Conservation (phyloP, 1,140 invertebrate species). For the Panulirus ornatus region DNA sequence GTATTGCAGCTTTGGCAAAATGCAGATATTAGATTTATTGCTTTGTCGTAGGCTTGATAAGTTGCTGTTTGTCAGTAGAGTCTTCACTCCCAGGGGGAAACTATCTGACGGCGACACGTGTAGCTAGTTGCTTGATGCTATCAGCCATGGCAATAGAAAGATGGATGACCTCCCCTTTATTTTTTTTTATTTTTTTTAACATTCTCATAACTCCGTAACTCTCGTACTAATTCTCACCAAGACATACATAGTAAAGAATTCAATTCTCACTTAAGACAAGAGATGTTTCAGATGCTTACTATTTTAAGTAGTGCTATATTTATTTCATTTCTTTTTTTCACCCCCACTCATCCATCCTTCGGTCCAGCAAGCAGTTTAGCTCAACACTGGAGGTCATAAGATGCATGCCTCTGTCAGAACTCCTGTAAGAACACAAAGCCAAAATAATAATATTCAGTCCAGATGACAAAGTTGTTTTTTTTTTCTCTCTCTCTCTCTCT, state of each 20-base stretch:
- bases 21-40: conserved; percentile 71
- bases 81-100: conserved; percentile 66
- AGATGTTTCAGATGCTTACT: no score
- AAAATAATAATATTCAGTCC: neutral
- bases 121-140: conserved; percentile 52
- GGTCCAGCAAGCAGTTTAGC: neutral
- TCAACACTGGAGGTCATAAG: conserved; percentile 32
- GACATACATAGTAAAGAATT: no score
- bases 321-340: no score
- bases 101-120: conserved; percentile 47
- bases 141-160: conserved; percentile 26
- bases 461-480: neutral
- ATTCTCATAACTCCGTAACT: no score
- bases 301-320: no score
- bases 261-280: no score
- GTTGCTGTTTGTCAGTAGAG: conserved; percentile 68
- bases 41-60: conserved; percentile 71
- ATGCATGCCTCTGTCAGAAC: conserved; percentile 58
- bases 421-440: conserved; percentile 30
- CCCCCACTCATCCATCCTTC: conserved; percentile 53
- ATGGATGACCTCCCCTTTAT: no score
- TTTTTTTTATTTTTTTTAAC: no score
- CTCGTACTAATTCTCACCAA: no score
- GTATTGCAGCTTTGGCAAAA: conserved; percentile 72
- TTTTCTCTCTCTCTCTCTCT: no score